A percentile compares a stretch with the other conserved stretches of the same genome.
Evolutionary conservation across 2,113 vertebrate genomes (phyloP).

Genomic region (Symphodus melops): DNA sequence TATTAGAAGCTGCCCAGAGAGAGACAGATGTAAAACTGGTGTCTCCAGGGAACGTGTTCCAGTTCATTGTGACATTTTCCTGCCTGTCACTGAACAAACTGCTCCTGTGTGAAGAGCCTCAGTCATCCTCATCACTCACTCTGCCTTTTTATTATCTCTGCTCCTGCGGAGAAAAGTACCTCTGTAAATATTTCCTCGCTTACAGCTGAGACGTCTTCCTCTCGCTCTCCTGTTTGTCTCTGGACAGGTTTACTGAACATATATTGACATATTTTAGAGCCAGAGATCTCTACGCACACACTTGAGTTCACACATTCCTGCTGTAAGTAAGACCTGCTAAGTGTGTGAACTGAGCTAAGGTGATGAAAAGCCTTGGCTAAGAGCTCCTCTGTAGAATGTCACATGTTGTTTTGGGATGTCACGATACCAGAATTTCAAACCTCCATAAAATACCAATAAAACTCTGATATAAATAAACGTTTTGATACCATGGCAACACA

Average conservation of each 20-base stretch:
- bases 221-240: not conserved
- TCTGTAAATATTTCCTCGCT: constrained; percentile 38
- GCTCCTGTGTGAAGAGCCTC: constrained; percentile 33
- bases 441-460: too few relatives aligned
- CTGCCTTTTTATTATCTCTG: constrained; percentile 16
- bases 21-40: constrained; percentile 11
- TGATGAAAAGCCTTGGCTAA: not conserved
- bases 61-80: constrained; percentile 60
- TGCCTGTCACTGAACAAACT: constrained; percentile 36
- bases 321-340: not conserved
- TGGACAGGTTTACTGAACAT: constrained; percentile 4
- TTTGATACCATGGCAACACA: too few relatives aligned
- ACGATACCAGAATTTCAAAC: too few relatives aligned
- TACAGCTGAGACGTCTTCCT: not conserved
- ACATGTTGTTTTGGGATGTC: not conserved
- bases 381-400: not conserved
- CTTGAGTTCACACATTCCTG: constrained; percentile 6
- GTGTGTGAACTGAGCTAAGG: not conserved
- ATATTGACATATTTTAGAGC: constrained; percentile 9
- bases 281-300: not conserved
- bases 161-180: not conserved
- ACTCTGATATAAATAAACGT: too few relatives aligned
- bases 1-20: constrained; percentile 3
- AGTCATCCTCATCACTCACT: constrained; percentile 17
- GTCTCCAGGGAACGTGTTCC: constrained; percentile 58